Evolutionary conservation across 2,888 invertebrate genomes (phyloP), one percentile per base, ranked within the genome.

Genomic region (Aproaerema taeniolella): DNA sequence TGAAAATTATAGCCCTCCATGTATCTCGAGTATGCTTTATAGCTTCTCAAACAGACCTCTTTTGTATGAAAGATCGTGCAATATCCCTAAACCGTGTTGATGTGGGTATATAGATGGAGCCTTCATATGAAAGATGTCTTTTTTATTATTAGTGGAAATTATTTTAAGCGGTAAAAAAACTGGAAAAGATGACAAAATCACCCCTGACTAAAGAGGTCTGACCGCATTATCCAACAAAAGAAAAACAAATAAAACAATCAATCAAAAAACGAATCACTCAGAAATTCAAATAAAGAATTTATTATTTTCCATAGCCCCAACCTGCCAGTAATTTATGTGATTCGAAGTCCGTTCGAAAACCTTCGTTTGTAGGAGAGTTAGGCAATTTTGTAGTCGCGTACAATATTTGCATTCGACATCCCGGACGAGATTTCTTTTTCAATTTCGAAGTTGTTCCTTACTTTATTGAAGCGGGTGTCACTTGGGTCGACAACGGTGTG

Each of bases 371-470:
- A n/a, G n/a, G 36, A 43, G 57, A 65, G 60, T 74, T 69, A 63
- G 68, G 72, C 66, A 72, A 72, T 76, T 74, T 71, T 59, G 67
- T 70, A 61, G 59, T 49, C 52, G 36, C 35, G 33, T 50, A 58
- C 52, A 16, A 61, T 63, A 75, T 80, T 79, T 79, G 74, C 80
- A 75, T 78, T 63, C 55, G 57, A 45, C 51, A 36, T 40, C 42
- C 45, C 43, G 45, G 56, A 45, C 48, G 48, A 46, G 68, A 74
- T 80, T 82, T 75, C 80, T 79, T 82, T 80, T 81, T 74, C 79
- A 81, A 81, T 82, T 80, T 75, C 63, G 60, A 71, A 72, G 67
- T 80, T 79, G 73, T 78, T 70, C 72, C 50, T 42, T 54, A 64
- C 64, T 77, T 78, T 81, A 79, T 79, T 77, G 74, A 65, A 59